Conservation (phyloP, 1,140 invertebrate species). For the Geopemphigus sp. region DNA sequence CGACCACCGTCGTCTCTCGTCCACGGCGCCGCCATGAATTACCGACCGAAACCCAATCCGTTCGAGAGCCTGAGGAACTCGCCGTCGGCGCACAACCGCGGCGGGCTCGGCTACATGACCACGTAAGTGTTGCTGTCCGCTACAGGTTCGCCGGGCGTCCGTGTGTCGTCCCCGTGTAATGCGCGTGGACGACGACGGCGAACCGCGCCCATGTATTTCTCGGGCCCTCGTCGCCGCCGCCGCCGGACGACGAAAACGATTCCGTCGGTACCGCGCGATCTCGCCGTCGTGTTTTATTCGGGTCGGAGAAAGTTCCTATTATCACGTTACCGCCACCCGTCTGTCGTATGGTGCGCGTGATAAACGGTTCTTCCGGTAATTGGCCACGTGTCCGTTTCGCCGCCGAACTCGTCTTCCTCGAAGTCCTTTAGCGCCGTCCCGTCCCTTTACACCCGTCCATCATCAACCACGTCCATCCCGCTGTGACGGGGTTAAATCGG, state of each 20-base stretch:
- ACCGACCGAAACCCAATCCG: conserved; percentile 41
- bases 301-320: conserved; percentile 40
- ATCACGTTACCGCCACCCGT: neutral
- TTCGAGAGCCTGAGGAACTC: conserved; percentile 42
- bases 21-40: neutral
- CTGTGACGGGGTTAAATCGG: too few species aligned
- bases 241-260: too few species aligned
- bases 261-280: too few species aligned
- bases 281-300: conserved; percentile 3
- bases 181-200: neutral
- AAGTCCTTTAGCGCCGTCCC: neutral
- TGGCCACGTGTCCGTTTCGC: neutral
- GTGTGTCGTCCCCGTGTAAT: neutral
- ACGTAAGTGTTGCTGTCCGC: conserved; percentile 6
- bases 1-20: too few species aligned
- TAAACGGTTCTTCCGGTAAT: neutral
- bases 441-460: too few species aligned
- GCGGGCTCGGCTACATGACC: conserved; percentile 32
- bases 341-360: neutral
- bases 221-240: too few species aligned
- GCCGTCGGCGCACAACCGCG: conserved; percentile 38
- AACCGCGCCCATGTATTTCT: neutral
- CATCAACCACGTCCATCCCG: too few species aligned
- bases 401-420: neutral
- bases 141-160: neutral